A percentile compares a stretch with the other conserved stretches of the same genome.
These are phyloP conservation scores for Melipona quadrifasciata DNA, from an alignment of 1,140 invertebrate species.

Conservation along the genomic window DNA sequence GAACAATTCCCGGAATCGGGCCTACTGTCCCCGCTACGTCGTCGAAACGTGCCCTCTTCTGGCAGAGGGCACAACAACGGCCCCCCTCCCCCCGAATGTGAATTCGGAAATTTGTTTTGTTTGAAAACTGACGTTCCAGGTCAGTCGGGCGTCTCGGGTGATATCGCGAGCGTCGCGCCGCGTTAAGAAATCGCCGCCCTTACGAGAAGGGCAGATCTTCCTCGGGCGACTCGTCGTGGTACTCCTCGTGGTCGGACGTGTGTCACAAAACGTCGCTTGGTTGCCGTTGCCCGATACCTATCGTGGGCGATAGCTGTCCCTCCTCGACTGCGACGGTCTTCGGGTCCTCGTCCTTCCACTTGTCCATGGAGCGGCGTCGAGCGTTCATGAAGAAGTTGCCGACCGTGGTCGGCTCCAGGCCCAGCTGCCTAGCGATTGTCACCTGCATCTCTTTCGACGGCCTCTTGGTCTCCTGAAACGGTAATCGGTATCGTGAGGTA, in stretches of 20 bases:
- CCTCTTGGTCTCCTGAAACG: constrained; percentile 97
- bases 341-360: constrained; percentile 97
- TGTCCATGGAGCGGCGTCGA: constrained; percentile 97
- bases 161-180: constrained; percentile 14
- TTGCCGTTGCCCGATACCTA: constrained; percentile 80
- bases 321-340: constrained; percentile 81
- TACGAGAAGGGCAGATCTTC: constrained; percentile 81
- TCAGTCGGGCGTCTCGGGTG: constrained; percentile 14
- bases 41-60: neutral
- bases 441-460: constrained; percentile 99
- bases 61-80: no score
- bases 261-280: constrained; percentile 82
- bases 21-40: neutral
- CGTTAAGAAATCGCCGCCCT: constrained; percentile 55
- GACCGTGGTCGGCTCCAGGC: constrained; percentile 98
- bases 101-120: neutral
- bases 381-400: constrained; percentile 99
- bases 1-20: neutral
- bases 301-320: constrained; percentile 79
- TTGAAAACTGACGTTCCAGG: constrained; percentile 39
- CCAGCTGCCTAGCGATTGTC: constrained; percentile 98
- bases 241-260: constrained; percentile 82
- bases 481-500: neutral
- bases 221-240: constrained; percentile 80
- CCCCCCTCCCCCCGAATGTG: neutral